phyloP scores from a whole-genome alignment of 2,113 vertebrate species.

The Stomatorhinus ivindoensis region DNA sequence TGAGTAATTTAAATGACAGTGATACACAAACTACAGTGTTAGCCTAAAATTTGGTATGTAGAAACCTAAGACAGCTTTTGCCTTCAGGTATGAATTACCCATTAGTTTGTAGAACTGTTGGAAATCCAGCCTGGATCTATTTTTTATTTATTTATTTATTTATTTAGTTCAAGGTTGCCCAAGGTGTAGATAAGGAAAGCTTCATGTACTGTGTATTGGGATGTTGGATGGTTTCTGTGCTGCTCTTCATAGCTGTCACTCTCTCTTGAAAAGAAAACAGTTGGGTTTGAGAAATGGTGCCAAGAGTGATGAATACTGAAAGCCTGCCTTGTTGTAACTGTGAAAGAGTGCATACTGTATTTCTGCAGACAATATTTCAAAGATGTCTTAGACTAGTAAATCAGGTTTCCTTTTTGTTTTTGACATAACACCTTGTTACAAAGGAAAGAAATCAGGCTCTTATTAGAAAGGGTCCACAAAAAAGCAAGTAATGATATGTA shows the following conservation, averaged over 20 bases:
- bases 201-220: conserved; percentile 3
- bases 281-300: conserved; percentile 4
- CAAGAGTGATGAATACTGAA: not conserved
- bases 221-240: not conserved
- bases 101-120: not conserved
- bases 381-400: not conserved
- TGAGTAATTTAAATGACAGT: not conserved
- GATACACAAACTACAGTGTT: not conserved
- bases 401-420: conserved; percentile 7
- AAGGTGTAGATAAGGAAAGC: not conserved
- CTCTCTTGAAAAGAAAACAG: not conserved
- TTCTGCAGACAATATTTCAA: conserved; percentile 13
- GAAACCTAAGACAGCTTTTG: not conserved
- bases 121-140: not conserved
- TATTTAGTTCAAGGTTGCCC: conserved; percentile 4
- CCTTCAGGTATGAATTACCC: not conserved
- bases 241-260: not conserved
- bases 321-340: conserved; percentile 4
- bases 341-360: conserved; percentile 3
- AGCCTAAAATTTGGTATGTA: not conserved
- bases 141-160: not conserved
- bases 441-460: conserved; percentile 1
- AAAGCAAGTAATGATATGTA: not conserved
- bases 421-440: not conserved
- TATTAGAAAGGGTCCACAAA: not conserved